Evolutionary conservation across 2,113 vertebrate species (phyloP).

Genomic region (Tor tambroides): DNA sequence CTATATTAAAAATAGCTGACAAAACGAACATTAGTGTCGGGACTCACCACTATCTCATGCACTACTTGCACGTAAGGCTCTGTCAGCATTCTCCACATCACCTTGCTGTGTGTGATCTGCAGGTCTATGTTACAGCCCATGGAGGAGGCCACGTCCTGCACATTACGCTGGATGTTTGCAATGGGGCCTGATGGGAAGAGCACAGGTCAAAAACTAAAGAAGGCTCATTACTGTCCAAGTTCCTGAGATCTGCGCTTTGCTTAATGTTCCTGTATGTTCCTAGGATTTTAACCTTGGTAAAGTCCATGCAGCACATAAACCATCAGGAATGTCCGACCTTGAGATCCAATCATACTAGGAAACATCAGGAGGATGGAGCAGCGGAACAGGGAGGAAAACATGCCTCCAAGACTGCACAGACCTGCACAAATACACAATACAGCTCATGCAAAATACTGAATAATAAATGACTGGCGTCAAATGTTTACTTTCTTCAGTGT

Average conservation of each 20-base stretch:
- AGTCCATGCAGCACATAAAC: slow-evolving; percentile 77
- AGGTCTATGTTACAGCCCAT: slow-evolving; percentile 85
- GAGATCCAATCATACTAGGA: slow-evolving; percentile 86
- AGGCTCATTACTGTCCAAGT: background rate
- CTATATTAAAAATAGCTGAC: background rate
- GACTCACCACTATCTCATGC: slow-evolving; percentile 76
- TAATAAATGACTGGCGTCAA: background rate
- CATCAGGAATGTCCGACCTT: slow-evolving; percentile 78
- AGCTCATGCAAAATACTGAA: background rate
- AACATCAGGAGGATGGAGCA: slow-evolving; percentile 80
- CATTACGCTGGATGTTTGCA: slow-evolving; percentile 80
- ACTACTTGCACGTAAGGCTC: slow-evolving; percentile 69
- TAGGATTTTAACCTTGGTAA: slow-evolving; percentile 73
- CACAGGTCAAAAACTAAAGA: background rate
- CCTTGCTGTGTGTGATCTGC: slow-evolving; percentile 81
- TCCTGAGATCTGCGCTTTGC: background rate
- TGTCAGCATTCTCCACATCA: slow-evolving; percentile 76
- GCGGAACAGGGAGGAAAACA: slow-evolving; percentile 78
- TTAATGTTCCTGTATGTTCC: background rate
- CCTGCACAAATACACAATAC: slow-evolving; percentile 69
- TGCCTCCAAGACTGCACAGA: slow-evolving; percentile 76
- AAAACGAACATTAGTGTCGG: background rate
- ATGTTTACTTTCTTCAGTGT: background rate
- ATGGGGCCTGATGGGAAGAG: slow-evolving; percentile 75
- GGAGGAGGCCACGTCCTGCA: slow-evolving; percentile 76